Conservation (phyloP, 2,888 invertebrate species). For the Molorchus minor region DNA sequence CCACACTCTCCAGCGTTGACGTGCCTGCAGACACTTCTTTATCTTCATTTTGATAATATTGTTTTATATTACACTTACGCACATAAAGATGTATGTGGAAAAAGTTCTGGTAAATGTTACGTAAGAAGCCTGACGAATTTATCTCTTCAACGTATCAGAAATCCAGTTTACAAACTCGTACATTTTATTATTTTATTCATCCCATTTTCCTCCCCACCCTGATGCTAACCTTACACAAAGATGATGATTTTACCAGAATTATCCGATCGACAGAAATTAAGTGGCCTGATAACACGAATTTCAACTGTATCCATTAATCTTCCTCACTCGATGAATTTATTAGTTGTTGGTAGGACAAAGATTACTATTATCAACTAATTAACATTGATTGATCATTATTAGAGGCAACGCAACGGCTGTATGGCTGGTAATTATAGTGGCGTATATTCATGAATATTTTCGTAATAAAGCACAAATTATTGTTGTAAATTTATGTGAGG, state of each 20-base stretch:
- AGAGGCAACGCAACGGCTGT: slow-evolving; percentile 6
- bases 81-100: slow-evolving; percentile 7
- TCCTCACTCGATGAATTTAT: background rate
- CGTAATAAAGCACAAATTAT: background rate
- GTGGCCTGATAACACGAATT: background rate
- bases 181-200: slow-evolving; percentile 4
- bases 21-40: slow-evolving; percentile 10
- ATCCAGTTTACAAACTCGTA: slow-evolving; percentile 3
- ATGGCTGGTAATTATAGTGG: background rate
- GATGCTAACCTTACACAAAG: slow-evolving; percentile 6
- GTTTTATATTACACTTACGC: slow-evolving; percentile 12
- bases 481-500: too few relatives aligned
- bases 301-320: background rate
- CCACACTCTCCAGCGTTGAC: slow-evolving; percentile 2
- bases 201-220: slow-evolving; percentile 1
- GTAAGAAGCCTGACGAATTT: background rate
- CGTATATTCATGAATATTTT: background rate
- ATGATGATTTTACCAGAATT: background rate
- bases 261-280: background rate
- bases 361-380: slow-evolving; percentile 1
- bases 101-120: slow-evolving; percentile 5
- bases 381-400: slow-evolving; percentile 13
- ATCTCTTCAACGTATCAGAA: background rate
- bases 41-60: slow-evolving; percentile 12
- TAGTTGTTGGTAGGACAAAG: background rate